These are phyloP conservation scores for Drosophila albomicans DNA, from an alignment of 1,140 invertebrate species.

Conservation along the genomic window DNA sequence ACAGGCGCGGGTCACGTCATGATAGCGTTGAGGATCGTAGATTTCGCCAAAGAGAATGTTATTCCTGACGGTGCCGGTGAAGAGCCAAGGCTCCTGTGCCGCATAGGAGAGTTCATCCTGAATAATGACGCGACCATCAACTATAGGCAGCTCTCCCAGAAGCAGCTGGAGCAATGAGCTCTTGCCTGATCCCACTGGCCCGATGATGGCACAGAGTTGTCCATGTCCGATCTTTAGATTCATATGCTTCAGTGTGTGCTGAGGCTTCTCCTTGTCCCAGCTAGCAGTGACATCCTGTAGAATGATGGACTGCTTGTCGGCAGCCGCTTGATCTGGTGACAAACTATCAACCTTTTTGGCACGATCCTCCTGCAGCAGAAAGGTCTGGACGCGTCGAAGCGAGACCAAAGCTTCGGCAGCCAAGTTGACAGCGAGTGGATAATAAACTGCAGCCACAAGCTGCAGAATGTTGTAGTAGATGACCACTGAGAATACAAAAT, in stretches of 20 bases:
- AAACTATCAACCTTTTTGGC: constrained; percentile 55
- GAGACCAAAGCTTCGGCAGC: constrained; percentile 89
- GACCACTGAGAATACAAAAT: constrained; percentile 90
- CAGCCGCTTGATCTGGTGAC: constrained; percentile 28
- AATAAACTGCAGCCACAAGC: constrained; percentile 88
- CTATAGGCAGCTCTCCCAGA: constrained; percentile 89
- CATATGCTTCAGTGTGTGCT: constrained; percentile 87
- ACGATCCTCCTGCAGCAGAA: constrained; percentile 88
- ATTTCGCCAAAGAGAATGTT: constrained; percentile 93
- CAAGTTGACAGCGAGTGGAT: constrained; percentile 90
- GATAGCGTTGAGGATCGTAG: constrained; percentile 89
- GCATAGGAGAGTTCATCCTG: constrained; percentile 89
- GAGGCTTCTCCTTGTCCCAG: constrained; percentile 86
- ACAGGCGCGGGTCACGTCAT: constrained; percentile 88
- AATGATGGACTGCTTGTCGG: constrained; percentile 78
- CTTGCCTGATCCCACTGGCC: constrained; percentile 92
- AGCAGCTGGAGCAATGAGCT: constrained; percentile 90
- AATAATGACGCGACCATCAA: constrained; percentile 87
- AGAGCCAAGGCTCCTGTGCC: constrained; percentile 92
- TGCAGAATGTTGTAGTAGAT: constrained; percentile 90
- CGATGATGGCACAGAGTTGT: constrained; percentile 90
- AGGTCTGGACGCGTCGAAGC: constrained; percentile 88
- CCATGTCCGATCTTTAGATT: constrained; percentile 88
- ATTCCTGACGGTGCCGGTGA: constrained; percentile 89
- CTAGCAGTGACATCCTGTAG: constrained; percentile 86